These are phyloP conservation scores for Adineta ricciae DNA, from an alignment of 2,888 invertebrate species.

Conservation along the genomic window DNA sequence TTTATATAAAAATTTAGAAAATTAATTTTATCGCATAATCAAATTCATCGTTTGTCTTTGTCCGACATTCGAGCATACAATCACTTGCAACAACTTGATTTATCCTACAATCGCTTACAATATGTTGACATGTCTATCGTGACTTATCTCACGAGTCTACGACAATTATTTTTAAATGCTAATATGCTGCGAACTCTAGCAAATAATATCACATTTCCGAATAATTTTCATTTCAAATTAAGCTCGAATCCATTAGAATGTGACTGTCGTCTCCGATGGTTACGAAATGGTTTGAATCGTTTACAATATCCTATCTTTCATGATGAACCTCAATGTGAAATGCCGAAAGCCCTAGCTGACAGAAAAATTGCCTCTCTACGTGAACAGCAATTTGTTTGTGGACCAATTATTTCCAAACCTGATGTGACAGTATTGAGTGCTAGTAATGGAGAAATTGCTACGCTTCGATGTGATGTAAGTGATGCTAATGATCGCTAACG, in stretches of 20 bases:
- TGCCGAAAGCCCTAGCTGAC: neutral
- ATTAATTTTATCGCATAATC: constrained; percentile 20
- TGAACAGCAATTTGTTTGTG: neutral
- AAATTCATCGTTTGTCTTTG: neutral
- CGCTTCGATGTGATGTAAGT: constrained; percentile 13
- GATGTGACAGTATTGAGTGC: neutral
- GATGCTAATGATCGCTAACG: neutral
- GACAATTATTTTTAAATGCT: neutral
- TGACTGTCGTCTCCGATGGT: constrained; percentile 12
- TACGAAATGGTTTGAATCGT: constrained; percentile 8
- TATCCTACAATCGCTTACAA: neutral
- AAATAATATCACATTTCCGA: neutral
- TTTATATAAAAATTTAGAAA: neutral
- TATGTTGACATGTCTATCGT: neutral
- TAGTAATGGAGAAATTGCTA: neutral
- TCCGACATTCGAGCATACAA: neutral
- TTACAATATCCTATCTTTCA: neutral
- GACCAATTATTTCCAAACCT: neutral
- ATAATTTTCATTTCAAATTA: constrained; percentile 15
- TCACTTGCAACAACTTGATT: neutral
- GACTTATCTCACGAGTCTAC: neutral
- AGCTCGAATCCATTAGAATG: constrained; percentile 14
- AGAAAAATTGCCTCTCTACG: neutral
- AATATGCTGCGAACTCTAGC: neutral
- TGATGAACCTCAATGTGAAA: constrained; percentile 18